Conservation (phyloP, 37 sponge, comb jelly and placozoan genomes). For the Amphimedon queenslandica region DNA sequence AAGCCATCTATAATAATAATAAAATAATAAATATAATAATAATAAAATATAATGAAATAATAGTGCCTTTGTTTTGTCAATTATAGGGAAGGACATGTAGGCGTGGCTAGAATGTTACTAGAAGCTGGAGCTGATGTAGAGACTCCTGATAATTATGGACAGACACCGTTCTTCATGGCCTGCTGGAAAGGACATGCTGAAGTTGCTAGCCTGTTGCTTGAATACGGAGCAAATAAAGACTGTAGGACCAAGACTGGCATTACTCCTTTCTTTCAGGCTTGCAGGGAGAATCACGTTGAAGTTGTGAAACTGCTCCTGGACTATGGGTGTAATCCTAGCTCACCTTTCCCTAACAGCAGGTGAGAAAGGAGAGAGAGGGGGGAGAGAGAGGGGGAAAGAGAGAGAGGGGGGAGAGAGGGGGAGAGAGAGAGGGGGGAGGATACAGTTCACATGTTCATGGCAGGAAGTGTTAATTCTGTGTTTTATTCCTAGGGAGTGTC, state of each 20-base stretch:
- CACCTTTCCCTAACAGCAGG: constrained; percentile 95
- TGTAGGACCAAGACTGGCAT: constrained; percentile 98
- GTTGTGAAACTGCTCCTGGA: constrained; percentile 93
- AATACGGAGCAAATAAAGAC: constrained; percentile 89
- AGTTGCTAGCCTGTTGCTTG: constrained; percentile 86
- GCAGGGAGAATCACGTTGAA: constrained; percentile 96
- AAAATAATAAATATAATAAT: too few species aligned
- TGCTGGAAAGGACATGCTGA: constrained; percentile 98
- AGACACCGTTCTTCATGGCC: constrained; percentile 99
- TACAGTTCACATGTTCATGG: too few species aligned
- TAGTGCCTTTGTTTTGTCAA: background rate
- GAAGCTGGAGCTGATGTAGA: constrained; percentile 92
- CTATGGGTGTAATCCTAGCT: constrained; percentile 90
- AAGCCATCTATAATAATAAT: too few species aligned
- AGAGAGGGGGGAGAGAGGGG: too few species aligned
- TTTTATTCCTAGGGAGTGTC: constrained; percentile 89
- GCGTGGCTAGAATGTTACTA: constrained; percentile 84
- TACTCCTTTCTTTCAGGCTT: constrained; percentile 98
- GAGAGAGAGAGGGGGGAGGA: too few species aligned
- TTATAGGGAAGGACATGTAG: constrained; percentile 87
- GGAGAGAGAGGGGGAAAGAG: too few species aligned
- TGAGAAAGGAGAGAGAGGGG: too few species aligned
- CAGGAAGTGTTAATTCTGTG: too few species aligned
- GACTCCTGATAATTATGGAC: constrained; percentile 99
- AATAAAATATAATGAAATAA: too few species aligned